Base-by-base conservation (phyloP, 2,888 invertebrate species). In the Cephonodes hylas region DNA sequence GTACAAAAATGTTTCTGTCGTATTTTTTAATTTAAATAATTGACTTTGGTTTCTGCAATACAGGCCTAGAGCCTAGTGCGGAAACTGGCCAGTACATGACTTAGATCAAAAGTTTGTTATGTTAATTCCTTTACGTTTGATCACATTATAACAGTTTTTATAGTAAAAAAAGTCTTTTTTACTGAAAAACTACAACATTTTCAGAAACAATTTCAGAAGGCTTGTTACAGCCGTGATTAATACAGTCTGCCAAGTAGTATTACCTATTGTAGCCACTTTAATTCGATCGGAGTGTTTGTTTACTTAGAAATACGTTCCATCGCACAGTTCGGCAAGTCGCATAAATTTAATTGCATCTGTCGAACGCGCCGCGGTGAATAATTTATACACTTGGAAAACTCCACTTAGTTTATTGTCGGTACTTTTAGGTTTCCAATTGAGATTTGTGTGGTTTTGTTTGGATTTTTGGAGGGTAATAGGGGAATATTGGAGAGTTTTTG, bases 301-400 rank as follows among this genome's bases (percentile, higher is more conserved):
- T 53, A 53, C 53, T 53, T 27, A 20, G 22, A 45, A 45, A 38
- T 20, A 20, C 22, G 31, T 34, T 57, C 57, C 34, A 38, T 38
- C 10, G 25, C 10, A 15, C 2, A 59, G 58, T 59, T 44, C 44
- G 58, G 27, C 44, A 71, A 72, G 64, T 70, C 70, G 18, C 68
- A 71, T 68, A 70, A 72, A 69, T 72, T 70, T 72, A 72, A 72
- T 72, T 69, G 70, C 71, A 72, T 66, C 67, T 63, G 68, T n/a
- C n/a, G 67, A 72, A 66, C 65, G 63, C 61, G 60, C 65, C 62
- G 64, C 65, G 63, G 64, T 69, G 70, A 70, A 72, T 69, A 70
- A 72, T 70, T 72, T 69, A 70, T 70, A 59, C 67, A 46, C 38
- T 57, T 25, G 0, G 3, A 23, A 53, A 53, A 31, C 18, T 53